phyloP scores from a whole-genome alignment of 2,797 vertebrate species.

The Myiotriccus ornatus region DNA sequence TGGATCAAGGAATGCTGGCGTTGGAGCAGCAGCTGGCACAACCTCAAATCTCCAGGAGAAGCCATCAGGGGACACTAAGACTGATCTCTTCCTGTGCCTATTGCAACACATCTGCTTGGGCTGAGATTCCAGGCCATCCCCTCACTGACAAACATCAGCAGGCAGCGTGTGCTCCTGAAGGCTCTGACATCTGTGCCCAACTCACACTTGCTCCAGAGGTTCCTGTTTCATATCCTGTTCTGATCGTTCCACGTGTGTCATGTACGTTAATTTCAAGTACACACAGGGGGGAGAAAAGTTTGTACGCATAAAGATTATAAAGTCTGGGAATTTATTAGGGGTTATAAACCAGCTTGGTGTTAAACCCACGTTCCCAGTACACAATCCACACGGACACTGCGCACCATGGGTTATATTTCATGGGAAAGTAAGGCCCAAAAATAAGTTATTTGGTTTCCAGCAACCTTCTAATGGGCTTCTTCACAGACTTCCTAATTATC shows the following conservation, averaged over 20 bases:
- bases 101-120: constrained; percentile 45
- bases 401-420: background rate
- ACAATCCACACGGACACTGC: background rate
- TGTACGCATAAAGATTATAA: background rate
- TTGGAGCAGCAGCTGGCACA: background rate
- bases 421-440: background rate
- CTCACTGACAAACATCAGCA: constrained; percentile 8
- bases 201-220: constrained; percentile 5
- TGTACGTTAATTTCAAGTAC: background rate
- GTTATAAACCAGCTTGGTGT: background rate
- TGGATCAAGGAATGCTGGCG: background rate
- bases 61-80: constrained; percentile 5
- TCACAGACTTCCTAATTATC: background rate
- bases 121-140: background rate
- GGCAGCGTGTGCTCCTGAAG: background rate
- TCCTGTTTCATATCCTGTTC: constrained; percentile 55
- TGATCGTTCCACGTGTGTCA: background rate
- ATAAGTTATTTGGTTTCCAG: background rate
- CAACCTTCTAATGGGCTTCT: background rate
- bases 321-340: background rate
- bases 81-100: constrained; percentile 24
- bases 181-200: background rate
- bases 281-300: background rate
- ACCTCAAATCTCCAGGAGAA: constrained; percentile 32
- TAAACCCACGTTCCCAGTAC: background rate